These are phyloP conservation scores for Melanogrammus aeglefinus DNA, from an alignment of 2,797 vertebrate genomes.

Conservation along the genomic window DNA sequence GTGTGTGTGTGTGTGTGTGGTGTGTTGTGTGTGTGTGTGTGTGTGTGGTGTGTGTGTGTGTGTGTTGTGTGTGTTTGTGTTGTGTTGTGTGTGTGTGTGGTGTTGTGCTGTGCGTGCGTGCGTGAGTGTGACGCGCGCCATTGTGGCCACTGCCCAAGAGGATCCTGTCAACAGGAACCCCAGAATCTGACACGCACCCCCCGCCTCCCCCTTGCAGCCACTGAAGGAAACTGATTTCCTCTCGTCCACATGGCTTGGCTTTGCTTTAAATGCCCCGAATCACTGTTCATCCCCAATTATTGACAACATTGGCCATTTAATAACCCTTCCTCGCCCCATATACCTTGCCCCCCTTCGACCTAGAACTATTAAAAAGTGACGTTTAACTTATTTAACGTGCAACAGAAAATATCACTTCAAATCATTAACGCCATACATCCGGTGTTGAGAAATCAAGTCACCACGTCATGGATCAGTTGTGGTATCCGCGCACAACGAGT, in stretches of 20 bases:
- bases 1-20: neutral
- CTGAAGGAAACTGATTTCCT: neutral
- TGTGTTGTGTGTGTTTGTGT: constrained; percentile 19
- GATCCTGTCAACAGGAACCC: constrained; percentile 79
- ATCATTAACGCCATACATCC: too few relatives aligned
- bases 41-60: constrained; percentile 8
- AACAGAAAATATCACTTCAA: too few relatives aligned
- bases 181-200: constrained; percentile 60
- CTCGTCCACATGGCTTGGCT: neutral
- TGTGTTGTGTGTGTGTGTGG: constrained; percentile 16
- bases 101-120: too few relatives aligned
- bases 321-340: too few relatives aligned
- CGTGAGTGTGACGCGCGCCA: constrained; percentile 27
- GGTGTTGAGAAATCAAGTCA: constrained; percentile 19
- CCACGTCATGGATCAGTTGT: neutral
- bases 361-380: too few relatives aligned
- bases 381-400: too few relatives aligned
- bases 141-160: constrained; percentile 55
- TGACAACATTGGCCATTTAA: too few relatives aligned
- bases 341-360: too few relatives aligned
- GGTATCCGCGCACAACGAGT: constrained; percentile 52
- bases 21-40: constrained; percentile 33
- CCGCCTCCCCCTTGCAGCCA: neutral
- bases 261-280: neutral
- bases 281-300: neutral